These are phyloP conservation scores for Neoscelio sp. DNA, from an alignment of 2,888 invertebrate genomes.

Conservation along the genomic window DNA sequence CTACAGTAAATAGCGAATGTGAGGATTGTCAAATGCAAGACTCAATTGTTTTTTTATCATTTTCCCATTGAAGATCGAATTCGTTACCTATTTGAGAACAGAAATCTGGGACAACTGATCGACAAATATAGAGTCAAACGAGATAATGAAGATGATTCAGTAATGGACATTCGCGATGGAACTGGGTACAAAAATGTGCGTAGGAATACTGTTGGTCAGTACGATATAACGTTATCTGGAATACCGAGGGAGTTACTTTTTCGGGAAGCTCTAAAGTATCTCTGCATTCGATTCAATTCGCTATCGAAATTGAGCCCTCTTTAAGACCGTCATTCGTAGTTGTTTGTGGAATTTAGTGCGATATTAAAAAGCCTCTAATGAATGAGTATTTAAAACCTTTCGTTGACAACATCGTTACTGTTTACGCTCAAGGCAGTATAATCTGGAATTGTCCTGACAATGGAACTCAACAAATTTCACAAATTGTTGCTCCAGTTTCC, in stretches of 20 bases:
- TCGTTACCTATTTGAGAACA: constrained; percentile 21
- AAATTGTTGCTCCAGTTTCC: constrained; percentile 24
- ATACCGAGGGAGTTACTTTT: constrained; percentile 53
- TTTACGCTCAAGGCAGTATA: constrained; percentile 10
- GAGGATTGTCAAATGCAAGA: constrained; percentile 38
- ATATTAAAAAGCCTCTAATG: constrained; percentile 10
- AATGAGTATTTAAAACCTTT: constrained; percentile 22
- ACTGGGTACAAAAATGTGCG: constrained; percentile 30
- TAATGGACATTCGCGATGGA: constrained; percentile 19
- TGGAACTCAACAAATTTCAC: constrained; percentile 1
- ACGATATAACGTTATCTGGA: constrained; percentile 58
- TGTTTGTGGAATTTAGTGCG: constrained; percentile 41
- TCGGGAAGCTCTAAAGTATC: constrained; percentile 32
- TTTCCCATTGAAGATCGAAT: constrained; percentile 54
- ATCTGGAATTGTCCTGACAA: constrained; percentile 16
- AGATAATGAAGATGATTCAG: background rate
- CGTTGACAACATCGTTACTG: background rate
- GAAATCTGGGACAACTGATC: constrained; percentile 12
- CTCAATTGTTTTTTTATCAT: constrained; percentile 55
- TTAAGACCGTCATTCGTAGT: constrained; percentile 36
- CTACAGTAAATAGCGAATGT: constrained; percentile 10
- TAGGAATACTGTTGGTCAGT: background rate
- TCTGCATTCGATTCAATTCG: constrained; percentile 52
- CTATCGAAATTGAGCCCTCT: constrained; percentile 39
- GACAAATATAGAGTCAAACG: constrained; percentile 6